Percentiles rank a stretch among this genome's conserved stretches.
phyloP scores from a whole-genome alignment of 2,797 vertebrate species.

The Erethizon dorsatum region DNA sequence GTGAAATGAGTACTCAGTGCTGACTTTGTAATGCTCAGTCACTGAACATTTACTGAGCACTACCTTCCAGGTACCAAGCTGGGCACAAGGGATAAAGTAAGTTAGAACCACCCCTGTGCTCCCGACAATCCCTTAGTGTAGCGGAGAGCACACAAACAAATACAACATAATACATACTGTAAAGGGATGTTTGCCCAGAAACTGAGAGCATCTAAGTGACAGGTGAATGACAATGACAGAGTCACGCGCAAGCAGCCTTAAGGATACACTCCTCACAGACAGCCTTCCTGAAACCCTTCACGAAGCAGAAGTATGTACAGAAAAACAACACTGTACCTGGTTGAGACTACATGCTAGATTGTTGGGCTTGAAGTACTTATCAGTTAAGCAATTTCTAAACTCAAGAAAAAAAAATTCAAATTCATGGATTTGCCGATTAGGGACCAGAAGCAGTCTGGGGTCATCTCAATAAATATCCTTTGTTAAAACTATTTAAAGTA shows the following conservation, averaged over 20 bases:
- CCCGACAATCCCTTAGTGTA: background rate
- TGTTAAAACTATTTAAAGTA: background rate
- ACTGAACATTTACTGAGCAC: slow-evolving; percentile 18
- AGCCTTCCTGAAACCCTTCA: background rate
- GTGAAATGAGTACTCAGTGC: background rate
- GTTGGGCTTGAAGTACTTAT: background rate
- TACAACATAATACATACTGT: background rate
- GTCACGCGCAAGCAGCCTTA: background rate
- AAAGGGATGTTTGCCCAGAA: background rate
- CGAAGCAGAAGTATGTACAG: background rate
- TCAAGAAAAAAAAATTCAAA: slow-evolving; percentile 35
- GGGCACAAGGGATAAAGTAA: background rate
- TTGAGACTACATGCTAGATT: background rate
- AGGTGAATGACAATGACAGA: background rate
- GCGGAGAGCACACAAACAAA: background rate
- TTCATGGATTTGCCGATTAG: background rate
- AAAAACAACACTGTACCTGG: background rate
- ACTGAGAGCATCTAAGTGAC: background rate
- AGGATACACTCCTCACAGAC: background rate
- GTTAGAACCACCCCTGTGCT: background rate
- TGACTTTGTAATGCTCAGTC: background rate
- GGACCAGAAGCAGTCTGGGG: background rate
- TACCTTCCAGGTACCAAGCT: background rate
- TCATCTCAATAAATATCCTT: slow-evolving; percentile 17
- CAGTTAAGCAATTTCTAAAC: slow-evolving; percentile 2